phyloP scores from a whole-genome alignment of 2,888 invertebrate genomes.

The Leptinotarsa tumamoca region DNA sequence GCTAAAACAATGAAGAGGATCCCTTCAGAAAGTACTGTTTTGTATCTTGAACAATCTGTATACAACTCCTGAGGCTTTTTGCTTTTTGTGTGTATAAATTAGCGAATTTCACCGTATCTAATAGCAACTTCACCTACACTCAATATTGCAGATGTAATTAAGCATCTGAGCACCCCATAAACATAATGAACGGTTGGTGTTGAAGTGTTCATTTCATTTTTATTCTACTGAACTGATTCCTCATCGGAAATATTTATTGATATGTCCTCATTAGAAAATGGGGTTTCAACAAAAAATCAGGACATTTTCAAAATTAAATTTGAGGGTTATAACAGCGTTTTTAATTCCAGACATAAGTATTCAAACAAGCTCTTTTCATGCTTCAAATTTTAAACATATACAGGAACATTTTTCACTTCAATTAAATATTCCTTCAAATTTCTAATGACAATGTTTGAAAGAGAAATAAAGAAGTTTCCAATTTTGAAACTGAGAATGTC shows the following conservation, averaged over 20 bases:
- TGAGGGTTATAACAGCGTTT: no score
- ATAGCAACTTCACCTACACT: neutral
- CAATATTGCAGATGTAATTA: neutral
- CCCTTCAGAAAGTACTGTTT: neutral
- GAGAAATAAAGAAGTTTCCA: no score
- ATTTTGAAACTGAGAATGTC: no score
- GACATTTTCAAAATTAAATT: no score
- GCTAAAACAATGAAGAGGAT: neutral
- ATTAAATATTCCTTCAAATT: no score
- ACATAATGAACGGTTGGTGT: neutral
- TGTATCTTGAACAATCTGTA: slow-evolving; percentile 5
- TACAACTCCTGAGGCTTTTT: neutral
- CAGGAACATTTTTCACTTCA: no score
- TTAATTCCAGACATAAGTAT: no score
- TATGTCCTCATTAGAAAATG: no score
- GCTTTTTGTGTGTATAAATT: neutral
- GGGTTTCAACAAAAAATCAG: no score
- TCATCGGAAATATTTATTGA: neutral
- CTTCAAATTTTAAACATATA: no score
- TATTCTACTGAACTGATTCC: neutral
- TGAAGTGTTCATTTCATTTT: neutral
- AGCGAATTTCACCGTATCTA: neutral
- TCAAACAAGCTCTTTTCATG: no score
- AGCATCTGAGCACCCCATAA: neutral
- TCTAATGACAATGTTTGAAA: no score